Evolutionary conservation across 2,888 invertebrate genomes (phyloP), one percentile per base, ranked within the genome.

Genomic region (Leptinotarsa haldemani): DNA sequence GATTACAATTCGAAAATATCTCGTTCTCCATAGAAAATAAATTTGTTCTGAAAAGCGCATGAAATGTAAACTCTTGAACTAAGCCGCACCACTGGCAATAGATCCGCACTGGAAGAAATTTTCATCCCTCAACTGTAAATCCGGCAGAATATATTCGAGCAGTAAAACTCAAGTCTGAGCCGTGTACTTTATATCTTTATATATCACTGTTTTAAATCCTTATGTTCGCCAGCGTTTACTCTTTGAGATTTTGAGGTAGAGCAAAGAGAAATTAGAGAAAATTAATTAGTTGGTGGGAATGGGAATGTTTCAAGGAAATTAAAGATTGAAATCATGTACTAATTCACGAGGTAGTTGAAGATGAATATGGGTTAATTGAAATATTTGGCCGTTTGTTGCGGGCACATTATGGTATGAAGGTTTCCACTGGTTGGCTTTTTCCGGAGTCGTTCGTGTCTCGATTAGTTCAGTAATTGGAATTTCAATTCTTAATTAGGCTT

Each of bases 101-200:
- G 64, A 74, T 58, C 71, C 58, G 52, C 67, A 67, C 65, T 65
- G 75, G 69, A 76, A 77, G 77, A 79, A 76, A 79, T 77, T 76
- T 77, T 74, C 76, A 73, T 75, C 73, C 73, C 50, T 65, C 58
- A 65, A 40, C 66, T 73, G 74, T 78, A 79, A 79, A 79, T 79
- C 77, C 78, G 63, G 64, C 75, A 71, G 75, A 79, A 79, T 79
- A 78, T 79, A 79, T 76, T 77, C 76, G 69, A 66, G 75, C 52
- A 71, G 77, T 79, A 76, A 77, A 76, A 75, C 76, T 79, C 74
- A 79, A 74, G 40, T 76, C 75, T 69, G 50, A 74, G 71, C 74
- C 70, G 20, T 7, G 56, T 56, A 56, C 58, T 58, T 58, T 58
- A 58, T 58, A 58, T 58, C 58, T 58, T 58, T 58, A 58, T 58